A percentile compares a stretch with the other conserved stretches of the same genome.
phyloP scores from a whole-genome alignment of 2,797 vertebrate species.

The Clarias platycephalus region DNA sequence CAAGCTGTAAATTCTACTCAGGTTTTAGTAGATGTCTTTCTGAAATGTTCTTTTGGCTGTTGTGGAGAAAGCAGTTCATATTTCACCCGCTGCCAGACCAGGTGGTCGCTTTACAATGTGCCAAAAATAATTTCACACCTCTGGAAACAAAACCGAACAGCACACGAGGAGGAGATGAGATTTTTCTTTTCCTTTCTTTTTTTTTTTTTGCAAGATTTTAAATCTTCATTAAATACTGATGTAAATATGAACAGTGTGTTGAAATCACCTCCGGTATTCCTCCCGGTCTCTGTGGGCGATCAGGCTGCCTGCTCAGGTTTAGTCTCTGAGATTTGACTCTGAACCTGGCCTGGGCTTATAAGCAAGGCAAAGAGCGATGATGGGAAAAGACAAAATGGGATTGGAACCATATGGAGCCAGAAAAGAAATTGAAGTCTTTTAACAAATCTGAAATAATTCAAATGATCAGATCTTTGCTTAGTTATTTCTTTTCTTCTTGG shows the following conservation, averaged over 20 bases:
- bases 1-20: neutral
- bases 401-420: neutral
- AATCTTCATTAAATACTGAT: neutral
- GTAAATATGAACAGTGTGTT: neutral
- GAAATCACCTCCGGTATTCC: neutral
- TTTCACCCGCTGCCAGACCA: neutral
- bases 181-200: too few relatives aligned
- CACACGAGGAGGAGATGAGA: neutral
- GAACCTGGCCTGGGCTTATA: neutral
- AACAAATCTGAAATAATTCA: neutral
- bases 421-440: neutral
- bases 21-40: neutral
- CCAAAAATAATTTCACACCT: constrained; percentile 5
- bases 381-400: neutral
- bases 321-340: neutral
- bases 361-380: neutral
- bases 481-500: neutral
- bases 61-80: neutral
- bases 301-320: neutral
- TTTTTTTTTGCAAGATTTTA: neutral
- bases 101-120: neutral
- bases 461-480: neutral
- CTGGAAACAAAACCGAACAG: neutral
- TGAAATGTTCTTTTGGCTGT: neutral
- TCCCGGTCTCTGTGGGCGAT: neutral